These are phyloP conservation scores for Pampus argenteus DNA, from an alignment of 2,797 vertebrate genomes.

Conservation along the genomic window DNA sequence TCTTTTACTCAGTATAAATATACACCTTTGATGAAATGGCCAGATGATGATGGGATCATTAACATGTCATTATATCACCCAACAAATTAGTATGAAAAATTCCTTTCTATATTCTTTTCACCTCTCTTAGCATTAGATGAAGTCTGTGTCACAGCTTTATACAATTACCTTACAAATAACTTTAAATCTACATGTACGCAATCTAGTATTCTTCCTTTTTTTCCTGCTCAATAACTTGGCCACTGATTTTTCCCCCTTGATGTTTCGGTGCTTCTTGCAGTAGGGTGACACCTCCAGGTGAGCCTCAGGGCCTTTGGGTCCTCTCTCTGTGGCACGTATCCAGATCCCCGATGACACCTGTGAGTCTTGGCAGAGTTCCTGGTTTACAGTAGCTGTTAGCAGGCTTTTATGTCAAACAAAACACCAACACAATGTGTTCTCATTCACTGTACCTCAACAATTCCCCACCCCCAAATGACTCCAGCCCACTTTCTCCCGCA, in stretches of 20 bases:
- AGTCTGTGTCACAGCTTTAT: not conserved
- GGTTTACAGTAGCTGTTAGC: constrained; percentile 77
- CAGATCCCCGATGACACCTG: constrained; percentile 77
- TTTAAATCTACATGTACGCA: not conserved
- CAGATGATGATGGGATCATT: constrained; percentile 61
- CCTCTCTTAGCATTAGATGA: constrained; percentile 28
- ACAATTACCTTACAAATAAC: not conserved
- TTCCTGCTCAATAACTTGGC: constrained; percentile 7
- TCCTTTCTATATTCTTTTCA: constrained; percentile 10
- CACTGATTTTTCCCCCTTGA: constrained; percentile 19
- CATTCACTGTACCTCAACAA: constrained; percentile 56
- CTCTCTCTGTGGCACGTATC: constrained; percentile 57
- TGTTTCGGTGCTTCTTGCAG: constrained; percentile 47
- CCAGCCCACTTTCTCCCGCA: constrained; percentile 65
- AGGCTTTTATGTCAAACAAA: constrained; percentile 78
- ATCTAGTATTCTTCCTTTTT: not conserved
- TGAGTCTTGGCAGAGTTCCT: constrained; percentile 78
- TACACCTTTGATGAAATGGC: constrained; percentile 63
- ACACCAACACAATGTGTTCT: constrained; percentile 68
- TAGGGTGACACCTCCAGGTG: constrained; percentile 57
- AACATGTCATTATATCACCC: constrained; percentile 56
- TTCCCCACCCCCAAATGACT: constrained; percentile 61
- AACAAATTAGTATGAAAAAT: constrained; percentile 48
- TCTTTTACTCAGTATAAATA: constrained; percentile 67
- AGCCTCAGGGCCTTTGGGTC: constrained; percentile 63